phyloP scores from a whole-genome alignment of 2,888 invertebrate genomes.

The Halocaridina rubra region DNA sequence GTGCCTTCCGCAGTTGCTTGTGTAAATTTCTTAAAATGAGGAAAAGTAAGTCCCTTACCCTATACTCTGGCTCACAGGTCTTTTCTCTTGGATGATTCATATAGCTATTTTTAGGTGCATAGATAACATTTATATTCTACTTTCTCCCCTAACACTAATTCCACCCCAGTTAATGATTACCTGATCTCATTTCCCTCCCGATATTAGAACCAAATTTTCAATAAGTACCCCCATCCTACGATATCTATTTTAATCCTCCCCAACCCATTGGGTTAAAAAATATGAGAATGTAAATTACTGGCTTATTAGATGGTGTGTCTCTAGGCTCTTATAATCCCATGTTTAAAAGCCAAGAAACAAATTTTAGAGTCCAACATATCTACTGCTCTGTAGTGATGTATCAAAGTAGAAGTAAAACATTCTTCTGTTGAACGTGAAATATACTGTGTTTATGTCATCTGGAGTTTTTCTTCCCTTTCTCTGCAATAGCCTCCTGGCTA shows the following conservation, averaged over 20 bases:
- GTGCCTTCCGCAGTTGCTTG: slow-evolving; percentile 54
- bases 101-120: slow-evolving; percentile 47
- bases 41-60: neutral
- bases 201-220: slow-evolving; percentile 28
- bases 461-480: neutral
- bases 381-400: slow-evolving; percentile 57
- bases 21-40: no score
- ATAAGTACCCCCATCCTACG: slow-evolving; percentile 28
- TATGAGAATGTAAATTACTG: slow-evolving; percentile 24
- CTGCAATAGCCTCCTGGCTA: no score
- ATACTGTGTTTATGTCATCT: slow-evolving; percentile 52
- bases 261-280: neutral
- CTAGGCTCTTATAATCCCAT: slow-evolving; percentile 54
- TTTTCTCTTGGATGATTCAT: slow-evolving; percentile 43
- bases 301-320: slow-evolving; percentile 53
- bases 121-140: slow-evolving; percentile 12
- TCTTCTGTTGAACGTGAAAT: slow-evolving; percentile 57
- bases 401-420: slow-evolving; percentile 52
- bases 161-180: no score
- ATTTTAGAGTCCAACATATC: slow-evolving; percentile 60
- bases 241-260: no score
- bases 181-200: slow-evolving; percentile 21
- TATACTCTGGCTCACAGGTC: slow-evolving; percentile 36
- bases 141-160: neutral
- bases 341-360: slow-evolving; percentile 53